Base-by-base conservation (phyloP, 2,797 vertebrate genomes). In the Sebastes steindachneri region DNA sequence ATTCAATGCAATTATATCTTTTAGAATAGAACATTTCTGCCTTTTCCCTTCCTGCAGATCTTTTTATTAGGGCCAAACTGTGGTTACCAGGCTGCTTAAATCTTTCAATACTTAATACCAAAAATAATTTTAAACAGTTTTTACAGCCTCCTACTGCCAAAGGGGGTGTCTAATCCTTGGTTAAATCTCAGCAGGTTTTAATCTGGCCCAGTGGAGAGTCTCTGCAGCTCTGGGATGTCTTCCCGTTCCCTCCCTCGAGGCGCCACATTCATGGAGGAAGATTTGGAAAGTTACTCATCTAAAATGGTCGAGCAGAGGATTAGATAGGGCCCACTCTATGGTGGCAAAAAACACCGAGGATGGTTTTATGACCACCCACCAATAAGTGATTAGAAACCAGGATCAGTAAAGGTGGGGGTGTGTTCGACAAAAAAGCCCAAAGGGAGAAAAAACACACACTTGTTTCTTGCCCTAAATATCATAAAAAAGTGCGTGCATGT, bases 121-220 rank as follows among this genome's bases (percentile, higher is more conserved):
- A 86, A 60, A 88, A 90, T 86, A 48, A 88, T 86, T 87, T 89
- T 9, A 69, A 83, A 82, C 71, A 35, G 73, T 91, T 89, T 60
- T 77, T 35, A 65, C 68, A 79, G 48, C 68, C 70, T 86, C 53
- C 41, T 62, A 29, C 26, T 85, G 83, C 86, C 68, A 86, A 86
- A 85, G 87, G 83, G 82, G 89, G 70, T 25, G 65, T 88, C 79
- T 90, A 91, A 94, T 94, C 88, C 90, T 76, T 82, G 73, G 79
- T 82, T 83, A 88, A 89, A 92, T 90, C 89, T 84, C 83, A 84
- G 80, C 82, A 86, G 87, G 87, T 88, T 92, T 90, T 93, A 93
- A 94, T 94, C 89, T 89, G 70, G 68, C 75, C 86, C 82, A 68
- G 76, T 73, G 83, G 84, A 89, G 75, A 79, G 66, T 82, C 79